Conservation (phyloP, 2,888 invertebrate species). For the Rotaria sp. region DNA sequence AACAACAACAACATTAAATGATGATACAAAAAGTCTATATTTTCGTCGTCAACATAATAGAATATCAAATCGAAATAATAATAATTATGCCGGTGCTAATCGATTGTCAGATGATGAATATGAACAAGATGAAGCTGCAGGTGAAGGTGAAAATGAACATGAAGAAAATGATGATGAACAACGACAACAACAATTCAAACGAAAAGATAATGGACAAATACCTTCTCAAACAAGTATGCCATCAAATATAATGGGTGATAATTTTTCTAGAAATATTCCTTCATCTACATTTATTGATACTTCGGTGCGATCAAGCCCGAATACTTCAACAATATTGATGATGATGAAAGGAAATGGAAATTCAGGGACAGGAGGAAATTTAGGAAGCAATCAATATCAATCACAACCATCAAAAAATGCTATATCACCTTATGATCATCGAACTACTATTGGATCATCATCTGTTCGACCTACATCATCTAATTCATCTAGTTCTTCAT, state of each 20-base stretch:
- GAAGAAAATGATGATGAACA: neutral
- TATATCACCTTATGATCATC: neutral
- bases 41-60: neutral
- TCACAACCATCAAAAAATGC: neutral
- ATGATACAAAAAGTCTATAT: neutral
- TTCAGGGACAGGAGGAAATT: neutral
- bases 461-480: neutral
- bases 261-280: conserved; percentile 22
- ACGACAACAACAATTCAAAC: neutral
- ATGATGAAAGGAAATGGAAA: conserved; percentile 13
- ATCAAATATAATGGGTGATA: neutral
- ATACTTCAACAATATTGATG: neutral
- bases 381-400: neutral
- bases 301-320: neutral
- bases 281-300: conserved; percentile 19
- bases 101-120: conserved; percentile 25
- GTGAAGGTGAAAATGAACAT: neutral
- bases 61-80: neutral
- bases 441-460: neutral
- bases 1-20: neutral
- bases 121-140: neutral
- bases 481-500: neutral
- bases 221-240: conserved; percentile 6
- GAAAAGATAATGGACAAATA: neutral
- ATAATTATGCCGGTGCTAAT: conserved; percentile 1